Conservation (phyloP, 2,797 vertebrate genomes). For the Thamnophis elegans region DNA sequence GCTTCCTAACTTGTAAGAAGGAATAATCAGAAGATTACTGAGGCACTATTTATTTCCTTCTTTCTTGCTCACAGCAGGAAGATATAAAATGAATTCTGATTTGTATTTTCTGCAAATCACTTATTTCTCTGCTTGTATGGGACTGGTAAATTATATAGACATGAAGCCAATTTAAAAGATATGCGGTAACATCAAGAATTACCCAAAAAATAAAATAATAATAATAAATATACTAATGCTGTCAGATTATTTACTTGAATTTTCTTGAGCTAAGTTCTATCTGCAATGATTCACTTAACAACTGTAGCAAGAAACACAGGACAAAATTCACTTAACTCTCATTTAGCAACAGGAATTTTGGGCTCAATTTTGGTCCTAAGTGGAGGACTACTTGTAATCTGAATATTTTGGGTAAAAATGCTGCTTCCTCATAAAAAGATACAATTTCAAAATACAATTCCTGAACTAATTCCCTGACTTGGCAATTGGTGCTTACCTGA, state of each 20-base stretch:
- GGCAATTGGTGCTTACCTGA: constrained; percentile 74
- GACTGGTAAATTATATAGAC: not conserved
- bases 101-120: not conserved
- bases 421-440: accelerated
- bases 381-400: not conserved
- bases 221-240: not conserved
- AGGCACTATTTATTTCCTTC: not conserved
- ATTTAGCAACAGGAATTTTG: not conserved
- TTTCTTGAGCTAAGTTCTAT: not conserved
- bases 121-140: not conserved
- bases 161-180: not conserved
- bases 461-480: not conserved
- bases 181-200: not conserved
- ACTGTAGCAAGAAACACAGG: not conserved
- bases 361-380: not conserved
- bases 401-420: not conserved
- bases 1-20: not conserved
- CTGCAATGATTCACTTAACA: not conserved
- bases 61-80: not conserved
- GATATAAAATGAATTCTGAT: not conserved
- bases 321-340: not conserved
- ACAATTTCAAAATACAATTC: not conserved
- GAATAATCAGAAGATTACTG: not conserved
- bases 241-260: not conserved
- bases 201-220: not conserved